Evolutionary conservation across 2,888 invertebrate species (phyloP).

Genomic region (Ormyrus pomaceus): DNA sequence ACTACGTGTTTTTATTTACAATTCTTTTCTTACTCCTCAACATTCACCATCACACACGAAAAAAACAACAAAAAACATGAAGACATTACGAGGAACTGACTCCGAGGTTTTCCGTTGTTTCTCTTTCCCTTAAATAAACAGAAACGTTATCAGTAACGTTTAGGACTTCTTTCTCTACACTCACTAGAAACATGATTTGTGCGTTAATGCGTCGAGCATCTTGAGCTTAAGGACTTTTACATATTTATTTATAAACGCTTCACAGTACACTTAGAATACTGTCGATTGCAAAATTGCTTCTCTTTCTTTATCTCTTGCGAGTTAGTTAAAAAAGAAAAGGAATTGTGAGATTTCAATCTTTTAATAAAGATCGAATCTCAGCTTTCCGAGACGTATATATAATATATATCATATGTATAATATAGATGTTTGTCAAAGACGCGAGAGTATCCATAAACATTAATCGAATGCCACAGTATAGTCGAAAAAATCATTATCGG

Average conservation of each 20-base stretch:
- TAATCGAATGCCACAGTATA: not conserved
- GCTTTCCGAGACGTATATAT: constrained; percentile 24
- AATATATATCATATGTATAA: constrained; percentile 18
- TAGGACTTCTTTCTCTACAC: constrained; percentile 1
- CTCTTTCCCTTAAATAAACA: not conserved
- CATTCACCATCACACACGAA: constrained; percentile 15
- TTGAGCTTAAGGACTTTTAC: constrained; percentile 35
- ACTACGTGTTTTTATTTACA: constrained; percentile 23
- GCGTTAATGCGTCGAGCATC: constrained; percentile 45
- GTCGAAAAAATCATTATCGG: not conserved
- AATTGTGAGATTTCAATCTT: constrained; percentile 1
- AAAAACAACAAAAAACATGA: constrained; percentile 13
- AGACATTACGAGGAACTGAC: constrained; percentile 12
- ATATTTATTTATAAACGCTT: constrained; percentile 41
- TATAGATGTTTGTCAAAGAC: constrained; percentile 22
- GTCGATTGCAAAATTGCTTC: constrained; percentile 58
- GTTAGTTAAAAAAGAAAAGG: constrained; percentile 43
- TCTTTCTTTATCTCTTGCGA: constrained; percentile 22
- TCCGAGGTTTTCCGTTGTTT: constrained; percentile 12
- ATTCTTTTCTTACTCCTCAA: not conserved
- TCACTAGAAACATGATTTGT: constrained; percentile 39
- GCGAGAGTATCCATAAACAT: constrained; percentile 22
- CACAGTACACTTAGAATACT: constrained; percentile 60
- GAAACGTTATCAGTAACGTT: no score
- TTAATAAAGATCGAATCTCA: not conserved